Evolutionary conservation across 1,140 invertebrate genomes (phyloP), one percentile per base, ranked within the genome.

Genomic region (Whitmania pigra): DNA sequence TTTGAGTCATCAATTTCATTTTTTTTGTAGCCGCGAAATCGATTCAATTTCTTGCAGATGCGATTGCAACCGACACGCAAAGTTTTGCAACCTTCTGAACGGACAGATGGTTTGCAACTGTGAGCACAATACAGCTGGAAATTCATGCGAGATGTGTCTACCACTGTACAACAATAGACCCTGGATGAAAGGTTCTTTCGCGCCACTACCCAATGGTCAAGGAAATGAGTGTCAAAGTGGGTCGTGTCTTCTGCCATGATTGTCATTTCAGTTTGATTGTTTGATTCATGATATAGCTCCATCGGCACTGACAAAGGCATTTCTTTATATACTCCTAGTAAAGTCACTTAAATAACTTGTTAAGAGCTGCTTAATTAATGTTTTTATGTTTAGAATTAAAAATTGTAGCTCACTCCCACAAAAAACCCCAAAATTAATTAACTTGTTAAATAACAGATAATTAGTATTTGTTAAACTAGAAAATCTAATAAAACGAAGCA

Each of bases 81-180:
- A 63, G 22, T 49, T 68, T 20, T 74, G 73, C 54, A 54, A 27
- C 22, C 22, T 55, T 20, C 29, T 29, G 18, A 72, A 77, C 22
- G 53, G 72, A 53, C 55, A 73, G 36, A 87, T 88, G 75, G 71
- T 67, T 15, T 74, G 73, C 66, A 6, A n/a, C 7, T 99, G 97
- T 80, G 85, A 86, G 7, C 92, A 91, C 71, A 96, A 97, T 82
- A 88, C 85, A 11, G 91, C 91, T 75, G 95, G 96, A 11, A 87
- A 92, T 13, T 94, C 97, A 82, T 98, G 95, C 82, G 92, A 97
- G 84, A 88, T 90, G 74, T 98, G 95, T 83, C 89, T 90, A 82
- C 88, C 89, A 0, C 94, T 89, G 82, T 98, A 87, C 83, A 98
- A 92, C 71, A 69, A 74, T 43, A 43, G 63, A 36, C 73, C 66